phyloP scores from a whole-genome alignment of 2,113 vertebrate genomes.

The Jaculus jaculus region DNA sequence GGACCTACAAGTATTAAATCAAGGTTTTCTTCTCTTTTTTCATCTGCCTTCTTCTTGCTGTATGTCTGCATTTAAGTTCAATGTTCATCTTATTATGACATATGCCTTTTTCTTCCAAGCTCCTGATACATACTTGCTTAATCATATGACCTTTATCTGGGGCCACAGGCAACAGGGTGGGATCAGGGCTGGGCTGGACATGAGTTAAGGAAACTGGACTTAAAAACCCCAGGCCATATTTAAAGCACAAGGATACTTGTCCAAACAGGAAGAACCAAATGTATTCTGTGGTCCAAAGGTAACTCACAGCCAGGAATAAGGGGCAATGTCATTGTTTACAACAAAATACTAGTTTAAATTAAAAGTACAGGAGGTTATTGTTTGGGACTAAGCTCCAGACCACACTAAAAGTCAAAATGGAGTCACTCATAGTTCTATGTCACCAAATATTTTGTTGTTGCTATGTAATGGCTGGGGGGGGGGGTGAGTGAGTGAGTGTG shows the following conservation, averaged over 20 bases:
- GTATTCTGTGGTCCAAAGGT: background rate
- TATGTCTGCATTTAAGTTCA: background rate
- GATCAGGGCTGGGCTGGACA: background rate
- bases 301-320: too few species aligned
- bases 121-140: background rate
- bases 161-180: background rate
- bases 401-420: background rate
- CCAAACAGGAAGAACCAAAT: background rate
- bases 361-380: background rate
- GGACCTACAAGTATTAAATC: background rate
- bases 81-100: background rate
- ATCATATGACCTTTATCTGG: background rate
- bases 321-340: background rate
- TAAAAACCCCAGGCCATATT: background rate
- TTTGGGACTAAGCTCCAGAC: background rate
- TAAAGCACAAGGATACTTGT: background rate
- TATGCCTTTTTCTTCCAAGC: background rate
- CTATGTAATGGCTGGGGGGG: too few species aligned
- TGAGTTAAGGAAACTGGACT: background rate
- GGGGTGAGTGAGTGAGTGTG: too few species aligned
- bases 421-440: background rate
- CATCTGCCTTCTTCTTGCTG: conserved; percentile 5
- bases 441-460: too few species aligned
- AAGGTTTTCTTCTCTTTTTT: background rate
- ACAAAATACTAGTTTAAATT: background rate